Conservation (phyloP, 2,113 vertebrate species). For the Origma solitaria region DNA sequence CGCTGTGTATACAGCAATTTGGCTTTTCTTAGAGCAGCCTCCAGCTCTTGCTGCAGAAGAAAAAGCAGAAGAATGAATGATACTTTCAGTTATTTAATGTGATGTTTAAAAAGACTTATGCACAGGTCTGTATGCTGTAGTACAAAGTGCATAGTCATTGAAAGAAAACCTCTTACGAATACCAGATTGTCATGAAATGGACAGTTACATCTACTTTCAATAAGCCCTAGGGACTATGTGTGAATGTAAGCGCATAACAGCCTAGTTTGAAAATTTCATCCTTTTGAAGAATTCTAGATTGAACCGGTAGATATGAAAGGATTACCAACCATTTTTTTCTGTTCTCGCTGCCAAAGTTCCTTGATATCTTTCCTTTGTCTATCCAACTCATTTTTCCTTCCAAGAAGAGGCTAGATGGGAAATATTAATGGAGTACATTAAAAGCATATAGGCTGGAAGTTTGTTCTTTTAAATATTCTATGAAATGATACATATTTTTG, state of each 20-base stretch:
- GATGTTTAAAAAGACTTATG: neutral
- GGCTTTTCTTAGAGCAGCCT: conserved; percentile 86
- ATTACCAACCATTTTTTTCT: conserved; percentile 90
- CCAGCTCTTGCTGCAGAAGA: conserved; percentile 85
- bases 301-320: neutral
- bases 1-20: conserved; percentile 85
- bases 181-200: neutral
- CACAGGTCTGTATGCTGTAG: neutral
- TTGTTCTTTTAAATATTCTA: neutral
- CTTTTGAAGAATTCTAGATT: neutral
- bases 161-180: neutral
- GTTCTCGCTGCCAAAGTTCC: conserved; percentile 95
- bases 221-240: neutral
- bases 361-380: conserved; percentile 95
- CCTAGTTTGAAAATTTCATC: neutral
- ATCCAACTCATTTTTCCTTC: conserved; percentile 93
- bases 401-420: conserved; percentile 82
- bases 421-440: neutral
- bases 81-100: neutral
- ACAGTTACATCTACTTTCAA: neutral
- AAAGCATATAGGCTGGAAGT: neutral
- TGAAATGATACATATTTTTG: neutral
- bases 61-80: neutral
- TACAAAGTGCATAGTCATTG: neutral
- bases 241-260: neutral